phyloP scores from a whole-genome alignment of 2,113 vertebrate genomes.

The Sialia sialis region DNA sequence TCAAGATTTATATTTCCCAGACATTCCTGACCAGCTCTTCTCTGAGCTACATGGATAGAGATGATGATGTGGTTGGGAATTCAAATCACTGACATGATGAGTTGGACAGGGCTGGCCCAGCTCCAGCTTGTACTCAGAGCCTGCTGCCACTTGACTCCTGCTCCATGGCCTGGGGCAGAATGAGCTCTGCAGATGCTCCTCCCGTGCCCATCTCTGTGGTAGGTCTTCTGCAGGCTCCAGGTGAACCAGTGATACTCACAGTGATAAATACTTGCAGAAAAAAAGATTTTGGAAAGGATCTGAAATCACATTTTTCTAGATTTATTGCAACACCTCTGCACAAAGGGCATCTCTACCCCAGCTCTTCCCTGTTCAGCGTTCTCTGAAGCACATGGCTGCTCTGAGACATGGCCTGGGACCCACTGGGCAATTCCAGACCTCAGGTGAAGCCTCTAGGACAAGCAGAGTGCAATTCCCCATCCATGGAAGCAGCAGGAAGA shows the following conservation, averaged over 20 bases:
- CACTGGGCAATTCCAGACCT: not conserved
- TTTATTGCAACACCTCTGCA: not conserved
- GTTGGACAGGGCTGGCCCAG: not conserved
- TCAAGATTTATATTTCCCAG: not conserved
- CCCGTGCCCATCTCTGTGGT: constrained; percentile 1
- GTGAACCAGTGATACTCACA: not conserved
- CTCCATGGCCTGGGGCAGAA: not conserved
- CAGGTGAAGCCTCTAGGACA: not conserved
- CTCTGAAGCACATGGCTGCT: not conserved
- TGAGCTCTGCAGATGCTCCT: constrained; percentile 24
- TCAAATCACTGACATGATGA: not conserved
- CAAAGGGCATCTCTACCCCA: not conserved
- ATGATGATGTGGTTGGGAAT: not conserved
- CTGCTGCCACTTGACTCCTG: not conserved
- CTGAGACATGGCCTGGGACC: fast-evolving
- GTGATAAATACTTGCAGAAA: not conserved
- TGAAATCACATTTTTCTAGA: not conserved
- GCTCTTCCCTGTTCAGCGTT: not conserved
- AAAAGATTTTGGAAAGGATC: not conserved
- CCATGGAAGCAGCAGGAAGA: not conserved
- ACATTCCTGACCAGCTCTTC: not conserved
- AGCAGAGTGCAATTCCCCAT: fast-evolving
- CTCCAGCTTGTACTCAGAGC: not conserved
- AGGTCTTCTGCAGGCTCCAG: constrained; percentile 18
- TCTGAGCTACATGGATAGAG: not conserved